phyloP scores from a whole-genome alignment of 2,797 vertebrate genomes.

The Brachymystax lenok region DNA sequence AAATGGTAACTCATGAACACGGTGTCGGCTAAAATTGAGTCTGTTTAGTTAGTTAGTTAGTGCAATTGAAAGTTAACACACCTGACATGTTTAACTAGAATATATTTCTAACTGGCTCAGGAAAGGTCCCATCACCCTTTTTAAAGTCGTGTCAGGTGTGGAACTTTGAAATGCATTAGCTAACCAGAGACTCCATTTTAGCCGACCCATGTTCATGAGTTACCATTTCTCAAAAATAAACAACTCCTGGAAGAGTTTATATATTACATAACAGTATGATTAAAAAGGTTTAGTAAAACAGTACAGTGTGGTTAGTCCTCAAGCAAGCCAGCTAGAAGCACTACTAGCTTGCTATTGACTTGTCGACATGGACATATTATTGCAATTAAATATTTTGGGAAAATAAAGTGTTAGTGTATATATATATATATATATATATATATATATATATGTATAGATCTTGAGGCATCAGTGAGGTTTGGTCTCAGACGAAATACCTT shows the following conservation, averaged over 20 bases:
- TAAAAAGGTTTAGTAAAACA: neutral
- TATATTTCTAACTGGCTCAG: neutral
- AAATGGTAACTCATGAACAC: too few relatives aligned
- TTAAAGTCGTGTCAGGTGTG: conserved; percentile 55
- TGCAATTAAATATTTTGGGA: neutral
- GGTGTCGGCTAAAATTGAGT: too few relatives aligned
- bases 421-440: too few relatives aligned
- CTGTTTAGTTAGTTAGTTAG: too few relatives aligned
- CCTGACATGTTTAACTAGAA: too few relatives aligned
- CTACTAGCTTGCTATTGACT: neutral
- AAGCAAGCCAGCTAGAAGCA: neutral
- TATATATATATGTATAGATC: too few relatives aligned
- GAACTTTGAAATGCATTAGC: conserved; percentile 31
- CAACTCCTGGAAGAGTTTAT: neutral
- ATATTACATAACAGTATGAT: neutral
- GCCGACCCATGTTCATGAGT: too few relatives aligned
- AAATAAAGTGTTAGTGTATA: neutral
- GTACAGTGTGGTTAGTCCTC: neutral
- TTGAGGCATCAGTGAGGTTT: neutral
- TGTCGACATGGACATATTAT: neutral
- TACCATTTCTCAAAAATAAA: neutral
- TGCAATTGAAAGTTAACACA: too few relatives aligned
- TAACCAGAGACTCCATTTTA: neutral
- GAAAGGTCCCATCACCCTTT: too few relatives aligned
- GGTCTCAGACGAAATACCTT: neutral